These are phyloP conservation scores for Eulimnadia texana DNA, from an alignment of 1,140 invertebrate genomes.

Conservation along the genomic window DNA sequence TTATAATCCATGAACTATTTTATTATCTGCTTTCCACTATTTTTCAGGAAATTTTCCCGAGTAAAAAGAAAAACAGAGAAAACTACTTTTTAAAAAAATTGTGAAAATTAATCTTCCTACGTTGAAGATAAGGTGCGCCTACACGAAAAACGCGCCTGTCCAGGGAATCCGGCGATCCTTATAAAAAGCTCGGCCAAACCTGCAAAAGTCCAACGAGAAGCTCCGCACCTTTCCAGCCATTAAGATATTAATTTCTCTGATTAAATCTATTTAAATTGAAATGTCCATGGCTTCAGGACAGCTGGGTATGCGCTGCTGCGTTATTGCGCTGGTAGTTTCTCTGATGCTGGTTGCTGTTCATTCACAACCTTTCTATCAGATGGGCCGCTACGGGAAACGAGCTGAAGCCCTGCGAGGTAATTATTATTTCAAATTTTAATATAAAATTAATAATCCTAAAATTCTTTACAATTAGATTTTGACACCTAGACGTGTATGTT, in stretches of 20 bases:
- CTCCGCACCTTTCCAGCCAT: not conserved
- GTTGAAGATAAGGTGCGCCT: not conserved
- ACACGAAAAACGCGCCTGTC: not conserved
- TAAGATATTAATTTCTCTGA: not conserved
- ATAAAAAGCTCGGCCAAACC: not conserved
- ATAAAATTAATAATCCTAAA: too few relatives aligned
- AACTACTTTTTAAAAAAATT: too few relatives aligned
- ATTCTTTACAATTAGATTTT: too few relatives aligned
- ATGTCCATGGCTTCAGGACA: not conserved
- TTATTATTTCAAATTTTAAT: not conserved
- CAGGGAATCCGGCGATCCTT: too few relatives aligned
- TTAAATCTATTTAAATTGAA: not conserved
- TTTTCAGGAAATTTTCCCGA: too few relatives aligned
- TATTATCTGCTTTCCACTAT: too few relatives aligned
- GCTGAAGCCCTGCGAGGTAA: constrained; percentile 11
- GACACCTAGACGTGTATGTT: too few relatives aligned
- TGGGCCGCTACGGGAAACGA: constrained; percentile 12
- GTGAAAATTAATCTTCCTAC: not conserved
- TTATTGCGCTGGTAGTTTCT: constrained; percentile 1
- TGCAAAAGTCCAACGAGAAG: not conserved
- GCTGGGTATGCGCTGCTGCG: not conserved
- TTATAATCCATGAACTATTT: too few relatives aligned
- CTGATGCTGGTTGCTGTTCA: constrained; percentile 5
- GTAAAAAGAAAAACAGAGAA: too few relatives aligned
- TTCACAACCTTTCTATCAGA: constrained; percentile 10